These are phyloP conservation scores for Melitaea athalia DNA, from an alignment of 2,888 invertebrate genomes.

Conservation along the genomic window DNA sequence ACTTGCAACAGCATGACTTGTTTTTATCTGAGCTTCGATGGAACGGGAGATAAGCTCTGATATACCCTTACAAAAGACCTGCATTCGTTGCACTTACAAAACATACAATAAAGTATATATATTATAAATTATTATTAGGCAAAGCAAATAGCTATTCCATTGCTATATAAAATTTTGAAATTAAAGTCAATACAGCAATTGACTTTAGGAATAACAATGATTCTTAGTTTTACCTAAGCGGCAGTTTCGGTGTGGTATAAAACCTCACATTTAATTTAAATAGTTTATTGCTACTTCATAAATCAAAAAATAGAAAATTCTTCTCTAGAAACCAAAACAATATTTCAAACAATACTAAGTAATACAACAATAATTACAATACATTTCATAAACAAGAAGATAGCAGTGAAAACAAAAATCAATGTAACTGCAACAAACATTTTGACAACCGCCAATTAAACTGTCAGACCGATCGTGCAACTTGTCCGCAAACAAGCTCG, in stretches of 20 bases:
- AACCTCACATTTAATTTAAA: too few species aligned
- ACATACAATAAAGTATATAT: constrained; percentile 22
- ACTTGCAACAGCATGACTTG: constrained; percentile 59
- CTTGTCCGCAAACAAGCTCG: constrained; percentile 46
- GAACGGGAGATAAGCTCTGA: constrained; percentile 49
- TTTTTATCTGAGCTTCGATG: constrained; percentile 47
- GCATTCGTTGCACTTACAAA: constrained; percentile 16
- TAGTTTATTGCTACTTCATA: too few species aligned
- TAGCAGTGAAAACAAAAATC: constrained; percentile 6
- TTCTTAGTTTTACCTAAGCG: background rate
- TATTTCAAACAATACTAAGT: background rate
- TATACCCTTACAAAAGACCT: constrained; percentile 31
- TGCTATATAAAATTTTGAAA: background rate
- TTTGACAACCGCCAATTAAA: constrained; percentile 63
- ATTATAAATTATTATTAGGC: background rate
- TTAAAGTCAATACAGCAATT: background rate
- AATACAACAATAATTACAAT: background rate
- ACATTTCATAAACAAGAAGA: background rate
- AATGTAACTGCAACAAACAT: constrained; percentile 48
- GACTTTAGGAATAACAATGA: too few species aligned
- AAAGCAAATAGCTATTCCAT: too few species aligned
- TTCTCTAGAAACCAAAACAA: background rate
- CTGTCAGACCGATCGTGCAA: constrained; percentile 53
- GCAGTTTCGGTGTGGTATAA: too few species aligned
- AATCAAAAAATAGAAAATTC: too few species aligned